Evolutionary conservation across 2,888 invertebrate species (phyloP).

Genomic region (Drosophila putrida): DNA sequence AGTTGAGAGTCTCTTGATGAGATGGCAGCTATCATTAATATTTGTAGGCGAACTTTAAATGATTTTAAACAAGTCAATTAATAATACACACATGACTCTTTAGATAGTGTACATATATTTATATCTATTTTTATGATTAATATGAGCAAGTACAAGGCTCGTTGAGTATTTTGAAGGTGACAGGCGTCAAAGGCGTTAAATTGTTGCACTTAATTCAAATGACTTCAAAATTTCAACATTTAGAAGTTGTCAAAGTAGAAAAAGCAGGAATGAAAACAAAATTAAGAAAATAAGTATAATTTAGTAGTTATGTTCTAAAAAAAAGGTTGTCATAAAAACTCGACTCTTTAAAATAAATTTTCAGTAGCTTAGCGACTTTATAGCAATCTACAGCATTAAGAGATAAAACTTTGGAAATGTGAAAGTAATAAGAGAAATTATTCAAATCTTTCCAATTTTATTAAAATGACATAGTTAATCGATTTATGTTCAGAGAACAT

Average conservation of each 20-base stretch:
- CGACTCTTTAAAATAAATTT: no score
- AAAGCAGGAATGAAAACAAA: constrained; percentile 11
- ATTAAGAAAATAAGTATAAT: neutral
- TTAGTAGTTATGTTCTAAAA: neutral
- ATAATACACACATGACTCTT: constrained; percentile 2
- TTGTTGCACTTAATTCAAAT: constrained; percentile 56
- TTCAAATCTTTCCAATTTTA: no score
- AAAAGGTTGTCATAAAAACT: neutral
- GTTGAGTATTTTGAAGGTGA: constrained; percentile 59
- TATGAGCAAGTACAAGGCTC: constrained; percentile 39
- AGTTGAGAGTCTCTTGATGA: constrained; percentile 8
- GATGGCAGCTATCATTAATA: constrained; percentile 30
- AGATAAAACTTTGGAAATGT: no score
- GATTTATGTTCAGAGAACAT: no score
- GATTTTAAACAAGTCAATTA: constrained; percentile 51
- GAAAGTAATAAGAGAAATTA: no score
- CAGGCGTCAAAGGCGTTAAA: constrained; percentile 62
- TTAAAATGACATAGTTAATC: no score
- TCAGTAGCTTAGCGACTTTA: no score
- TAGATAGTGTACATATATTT: constrained; percentile 5
- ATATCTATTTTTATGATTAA: constrained; percentile 41
- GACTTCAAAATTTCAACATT: constrained; percentile 17
- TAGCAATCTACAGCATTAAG: no score
- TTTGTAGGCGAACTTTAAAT: constrained; percentile 19
- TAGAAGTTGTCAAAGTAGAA: neutral